Evolutionary conservation across 1,140 invertebrate species (phyloP), one percentile per base, ranked within the genome.

Genomic region (Laupala kohalensis): DNA sequence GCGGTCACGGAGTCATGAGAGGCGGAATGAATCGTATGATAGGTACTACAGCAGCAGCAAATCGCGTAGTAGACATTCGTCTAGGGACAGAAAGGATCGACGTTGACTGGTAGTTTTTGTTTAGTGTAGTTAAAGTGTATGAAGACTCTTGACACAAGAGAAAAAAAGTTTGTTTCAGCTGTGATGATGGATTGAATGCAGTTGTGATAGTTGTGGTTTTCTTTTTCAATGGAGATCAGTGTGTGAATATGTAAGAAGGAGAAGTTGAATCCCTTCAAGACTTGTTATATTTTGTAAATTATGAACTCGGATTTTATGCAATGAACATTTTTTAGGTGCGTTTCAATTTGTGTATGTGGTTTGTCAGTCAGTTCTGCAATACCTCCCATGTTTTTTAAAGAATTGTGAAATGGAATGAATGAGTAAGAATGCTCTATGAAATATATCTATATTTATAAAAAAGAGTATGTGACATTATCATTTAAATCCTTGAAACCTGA

Each of bases 1-100:
- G 9, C 69, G 71, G 24, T 69, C 67, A 9, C 25, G 30, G 5
- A 68, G 66, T 69, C 63, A 69, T 65, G 64, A 72, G 30, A 64
- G 64, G 1, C 64, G 64, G 6, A 24, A 19, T 67, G 67, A 68
- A n/a, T 25, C 67, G 24, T 6, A 23, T 68, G 27, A 27, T n/a
- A 29, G 29, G 6, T 29, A 68, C 26, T 27, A 29, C 6, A 68
- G 67, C 23, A 68, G 67, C 27, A 65, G 64, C 25, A 68, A 68
- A 23, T 68, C 67, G 6, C 25, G 67, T 12, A 68, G 67, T 29
- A 27, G 29, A 23, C 67, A 68, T 27, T 37, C 28, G 5, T 68
- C 67, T 13, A 6, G 67, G 15, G 67, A 29, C 13, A n/a, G 27
- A n/a, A 29, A 68, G 2, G 67, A 68, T 68, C 37, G 37, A 13